Evolutionary conservation across 2,113 vertebrate species (phyloP).

Genomic region (Oreotrochilus melanogaster): DNA sequence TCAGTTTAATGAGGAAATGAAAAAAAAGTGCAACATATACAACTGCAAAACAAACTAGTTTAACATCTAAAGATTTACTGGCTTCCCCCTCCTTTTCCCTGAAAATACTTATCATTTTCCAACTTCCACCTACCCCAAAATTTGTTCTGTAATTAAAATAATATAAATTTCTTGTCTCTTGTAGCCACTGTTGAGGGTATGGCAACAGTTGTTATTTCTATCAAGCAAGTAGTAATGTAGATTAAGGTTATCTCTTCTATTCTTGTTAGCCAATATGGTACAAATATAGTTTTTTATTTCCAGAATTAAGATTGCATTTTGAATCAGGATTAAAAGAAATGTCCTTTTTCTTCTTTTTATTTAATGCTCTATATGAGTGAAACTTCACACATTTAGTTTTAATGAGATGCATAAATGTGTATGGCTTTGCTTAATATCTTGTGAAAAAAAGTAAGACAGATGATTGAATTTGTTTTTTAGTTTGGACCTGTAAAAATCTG

Average conservation of each 20-base stretch:
- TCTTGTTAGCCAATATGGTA: background rate
- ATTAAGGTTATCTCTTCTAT: background rate
- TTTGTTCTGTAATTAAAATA: background rate
- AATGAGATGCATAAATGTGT: background rate
- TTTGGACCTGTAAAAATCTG: background rate
- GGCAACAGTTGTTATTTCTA: background rate
- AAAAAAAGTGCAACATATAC: background rate
- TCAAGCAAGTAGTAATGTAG: background rate
- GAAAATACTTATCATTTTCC: background rate
- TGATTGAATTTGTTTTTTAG: background rate
- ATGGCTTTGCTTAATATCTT: background rate
- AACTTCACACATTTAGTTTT: background rate
- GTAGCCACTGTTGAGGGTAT: background rate
- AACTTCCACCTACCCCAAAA: background rate
- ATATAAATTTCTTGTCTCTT: background rate
- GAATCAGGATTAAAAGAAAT: background rate
- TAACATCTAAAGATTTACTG: background rate
- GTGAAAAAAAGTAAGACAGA: background rate
- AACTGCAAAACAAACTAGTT: background rate
- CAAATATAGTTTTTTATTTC: background rate
- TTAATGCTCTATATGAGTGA: background rate
- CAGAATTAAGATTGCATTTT: background rate
- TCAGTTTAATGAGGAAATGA: background rate
- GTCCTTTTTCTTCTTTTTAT: background rate
- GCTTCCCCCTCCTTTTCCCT: background rate